Base-by-base conservation (phyloP, 2,797 vertebrate species). In the Cetoscarus ocellatus region DNA sequence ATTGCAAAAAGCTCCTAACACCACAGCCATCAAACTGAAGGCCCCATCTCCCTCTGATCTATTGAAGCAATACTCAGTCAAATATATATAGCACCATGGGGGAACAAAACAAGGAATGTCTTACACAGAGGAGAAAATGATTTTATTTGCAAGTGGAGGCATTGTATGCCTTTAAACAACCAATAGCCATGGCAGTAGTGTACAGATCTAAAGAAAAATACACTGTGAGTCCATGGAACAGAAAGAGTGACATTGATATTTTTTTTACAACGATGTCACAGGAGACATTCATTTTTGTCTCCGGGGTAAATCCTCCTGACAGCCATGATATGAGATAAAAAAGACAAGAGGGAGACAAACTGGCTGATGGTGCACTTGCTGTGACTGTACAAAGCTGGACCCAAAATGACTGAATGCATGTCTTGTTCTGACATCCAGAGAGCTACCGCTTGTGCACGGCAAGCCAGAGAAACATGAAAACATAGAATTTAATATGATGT, bases 261-360 rank as follows among this genome's bases (percentile, higher is more conserved):
- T 45, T 45, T 45, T 51, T 51, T 14, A 27, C 50, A 12, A 51
- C 50, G 5, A 51, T 35, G 62, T n/a, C 62, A 60, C 12, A 58
- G 62, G 15, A 66, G 51, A 51, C 10, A 53, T 58, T 53, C 3
- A 61, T 65, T 50, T 38, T 55, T 59, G 19, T 64, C 43, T 44
- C 52, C 47, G 7, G 54, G 36, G 56, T 52, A 57, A 76, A 65
- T 61, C 3, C 0, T 42, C 15, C 11, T 49, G 39, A 56, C 70
- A 62, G 19, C 18, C 56, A 27, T 7, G 13, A 54, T 45, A 19
- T 39, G 44, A 73, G 53, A 58, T n/a, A 49, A 73, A 50, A 36
- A 18, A 53, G n/a, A 59, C 34, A 57, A 15, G 10, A 40, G 17
- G 50, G 48, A 58, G 52, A 61, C 17, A 69, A 65, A 42, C 50